A percentile compares a stretch with the other conserved stretches of the same genome.
Evolutionary conservation across 2,113 vertebrate species (phyloP).

Genomic region (Stegastes partitus): DNA sequence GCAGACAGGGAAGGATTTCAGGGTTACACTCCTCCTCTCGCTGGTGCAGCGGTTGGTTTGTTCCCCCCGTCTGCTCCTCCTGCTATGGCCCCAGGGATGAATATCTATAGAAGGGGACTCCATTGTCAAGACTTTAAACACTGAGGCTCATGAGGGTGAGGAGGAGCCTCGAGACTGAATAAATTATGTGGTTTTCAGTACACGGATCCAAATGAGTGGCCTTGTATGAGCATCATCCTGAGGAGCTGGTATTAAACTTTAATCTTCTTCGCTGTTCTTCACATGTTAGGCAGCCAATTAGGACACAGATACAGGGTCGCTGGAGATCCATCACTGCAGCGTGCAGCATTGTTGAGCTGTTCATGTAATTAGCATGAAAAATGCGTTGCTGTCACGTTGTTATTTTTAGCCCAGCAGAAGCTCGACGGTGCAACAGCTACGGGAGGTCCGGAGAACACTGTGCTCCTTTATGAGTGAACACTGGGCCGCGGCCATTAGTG

Average conservation of each 20-base stretch:
- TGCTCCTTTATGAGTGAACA: conserved; percentile 7
- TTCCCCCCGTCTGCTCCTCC: conserved; percentile 31
- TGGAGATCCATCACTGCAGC: conserved; percentile 14
- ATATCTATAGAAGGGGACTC: conserved; percentile 49
- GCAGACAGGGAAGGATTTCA: conserved; percentile 56
- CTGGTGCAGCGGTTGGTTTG: conserved; percentile 32
- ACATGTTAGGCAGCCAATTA: conserved; percentile 28
- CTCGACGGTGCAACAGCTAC: conserved; percentile 17
- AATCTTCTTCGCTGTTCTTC: conserved; percentile 18
- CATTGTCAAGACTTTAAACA: conserved; percentile 66
- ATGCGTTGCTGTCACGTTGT: conserved; percentile 9
- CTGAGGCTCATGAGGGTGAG: conserved; percentile 34
- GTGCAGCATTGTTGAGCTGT: neutral
- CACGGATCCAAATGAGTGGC: conserved; percentile 4
- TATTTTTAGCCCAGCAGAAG: conserved; percentile 56
- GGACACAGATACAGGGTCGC: neutral
- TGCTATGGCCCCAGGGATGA: conserved; percentile 64
- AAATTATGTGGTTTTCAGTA: conserved; percentile 43
- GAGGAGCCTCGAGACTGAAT: conserved; percentile 62
- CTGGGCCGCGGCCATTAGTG: conserved; percentile 12
- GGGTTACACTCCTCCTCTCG: conserved; percentile 36
- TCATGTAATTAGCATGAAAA: conserved; percentile 40
- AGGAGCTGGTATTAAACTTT: conserved; percentile 54
- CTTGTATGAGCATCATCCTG: conserved; percentile 32
- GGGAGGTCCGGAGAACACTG: conserved; percentile 7